phyloP scores from a whole-genome alignment of 2,113 vertebrate species.

The Hystrix cristata region DNA sequence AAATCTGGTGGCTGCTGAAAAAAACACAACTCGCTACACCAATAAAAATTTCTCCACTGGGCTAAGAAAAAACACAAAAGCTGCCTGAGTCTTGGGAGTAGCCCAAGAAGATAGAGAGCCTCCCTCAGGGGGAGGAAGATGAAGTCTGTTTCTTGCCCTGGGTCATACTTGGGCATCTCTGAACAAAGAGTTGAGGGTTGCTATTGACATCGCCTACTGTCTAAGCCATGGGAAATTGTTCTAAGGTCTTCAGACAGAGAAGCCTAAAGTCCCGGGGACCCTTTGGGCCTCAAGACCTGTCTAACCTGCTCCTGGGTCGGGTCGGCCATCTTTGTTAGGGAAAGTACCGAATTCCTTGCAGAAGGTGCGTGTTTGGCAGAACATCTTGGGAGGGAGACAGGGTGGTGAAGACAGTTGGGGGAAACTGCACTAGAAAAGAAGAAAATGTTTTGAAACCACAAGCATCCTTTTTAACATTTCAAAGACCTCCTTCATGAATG shows the following conservation, averaged over 20 bases:
- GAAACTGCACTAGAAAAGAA: neutral
- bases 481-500: constrained; percentile 33
- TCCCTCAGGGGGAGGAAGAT: neutral
- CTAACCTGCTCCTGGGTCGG: neutral
- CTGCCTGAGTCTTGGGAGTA: neutral
- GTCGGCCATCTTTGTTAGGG: neutral
- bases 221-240: neutral
- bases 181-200: neutral
- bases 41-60: neutral
- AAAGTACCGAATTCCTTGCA: neutral
- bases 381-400: neutral
- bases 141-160: neutral
- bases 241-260: neutral
- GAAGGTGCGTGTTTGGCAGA: neutral
- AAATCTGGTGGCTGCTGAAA: neutral
- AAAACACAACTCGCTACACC: neutral
- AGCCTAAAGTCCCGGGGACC: neutral
- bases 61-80: neutral
- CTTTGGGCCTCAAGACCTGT: neutral
- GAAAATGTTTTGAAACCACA: constrained; percentile 62
- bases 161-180: neutral
- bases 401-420: neutral
- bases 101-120: neutral
- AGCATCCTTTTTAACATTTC: constrained; percentile 62
- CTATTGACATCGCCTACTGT: neutral